Evolutionary conservation across 1,140 invertebrate species (phyloP).

Genomic region (Phortica variegata): DNA sequence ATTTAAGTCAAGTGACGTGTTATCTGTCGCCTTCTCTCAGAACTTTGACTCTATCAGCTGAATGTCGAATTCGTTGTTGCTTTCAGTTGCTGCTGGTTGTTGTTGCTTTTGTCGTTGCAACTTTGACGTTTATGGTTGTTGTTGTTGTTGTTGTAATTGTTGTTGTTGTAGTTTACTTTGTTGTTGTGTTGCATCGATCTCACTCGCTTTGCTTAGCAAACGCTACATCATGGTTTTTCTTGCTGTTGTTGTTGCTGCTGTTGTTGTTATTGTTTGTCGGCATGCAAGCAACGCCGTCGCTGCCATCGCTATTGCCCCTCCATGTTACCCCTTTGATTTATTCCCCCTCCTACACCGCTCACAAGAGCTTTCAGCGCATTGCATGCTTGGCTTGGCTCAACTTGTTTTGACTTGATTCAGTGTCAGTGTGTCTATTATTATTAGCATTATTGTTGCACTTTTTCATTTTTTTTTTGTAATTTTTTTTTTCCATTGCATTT

Average conservation of each 20-base stretch:
- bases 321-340: too few relatives aligned
- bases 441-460: slow-evolving; percentile 3
- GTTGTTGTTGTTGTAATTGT: slow-evolving; percentile 8
- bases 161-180: slow-evolving; percentile 24
- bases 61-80: slow-evolving; percentile 47
- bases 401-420: slow-evolving; percentile 35
- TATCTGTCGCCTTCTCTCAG: slow-evolving; percentile 57
- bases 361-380: slow-evolving; percentile 1
- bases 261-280: too few relatives aligned
- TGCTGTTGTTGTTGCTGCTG: slow-evolving; percentile 12
- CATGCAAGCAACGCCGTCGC: too few relatives aligned
- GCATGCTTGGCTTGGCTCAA: slow-evolving; percentile 3
- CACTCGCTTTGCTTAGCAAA: slow-evolving; percentile 28
- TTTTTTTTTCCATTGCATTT: not conserved
- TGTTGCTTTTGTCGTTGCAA: slow-evolving; percentile 15
- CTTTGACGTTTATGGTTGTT: slow-evolving; percentile 32
- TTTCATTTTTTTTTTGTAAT: slow-evolving; percentile 6
- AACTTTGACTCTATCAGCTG: slow-evolving; percentile 57
- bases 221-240: too few relatives aligned
- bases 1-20: slow-evolving; percentile 57
- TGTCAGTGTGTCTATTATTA: slow-evolving; percentile 39
- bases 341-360: not conserved
- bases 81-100: not conserved
- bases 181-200: too few relatives aligned
- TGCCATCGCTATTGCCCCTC: too few relatives aligned